Percentiles rank a stretch among this genome's conserved stretches.
phyloP scores from a whole-genome alignment of 2,797 vertebrate species.

The Eidolon dupreanum region DNA sequence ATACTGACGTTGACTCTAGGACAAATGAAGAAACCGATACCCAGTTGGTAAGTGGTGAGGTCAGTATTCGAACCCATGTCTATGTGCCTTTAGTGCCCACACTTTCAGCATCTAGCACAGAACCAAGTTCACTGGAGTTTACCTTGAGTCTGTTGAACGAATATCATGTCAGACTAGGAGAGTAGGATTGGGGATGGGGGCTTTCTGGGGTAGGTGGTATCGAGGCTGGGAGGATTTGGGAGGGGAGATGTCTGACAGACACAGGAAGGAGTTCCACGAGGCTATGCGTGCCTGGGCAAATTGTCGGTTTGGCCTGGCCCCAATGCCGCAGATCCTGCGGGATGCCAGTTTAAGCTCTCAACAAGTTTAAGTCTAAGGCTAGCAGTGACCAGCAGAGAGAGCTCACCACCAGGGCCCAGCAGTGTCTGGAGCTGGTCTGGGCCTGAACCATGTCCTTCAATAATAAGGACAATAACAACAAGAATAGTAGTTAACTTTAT shows the following conservation, averaged over 20 bases:
- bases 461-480: neutral
- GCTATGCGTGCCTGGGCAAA: neutral
- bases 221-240: neutral
- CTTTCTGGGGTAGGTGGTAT: neutral
- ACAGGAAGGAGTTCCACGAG: neutral
- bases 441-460: neutral
- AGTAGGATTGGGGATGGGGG: too few species aligned
- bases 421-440: neutral
- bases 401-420: neutral
- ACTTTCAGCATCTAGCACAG: neutral
- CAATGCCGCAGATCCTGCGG: neutral
- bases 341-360: neutral
- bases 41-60: neutral
- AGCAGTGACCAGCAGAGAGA: neutral
- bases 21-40: neutral
- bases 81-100: neutral
- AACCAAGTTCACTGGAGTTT: neutral
- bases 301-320: neutral
- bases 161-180: neutral
- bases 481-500: neutral
- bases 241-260: neutral
- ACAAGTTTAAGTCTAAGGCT: neutral
- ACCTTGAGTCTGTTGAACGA: neutral
- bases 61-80: neutral
- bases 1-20: neutral